A percentile compares a stretch with the other conserved stretches of the same genome.
phyloP scores from a whole-genome alignment of 2,113 vertebrate species.

The Alethe castanea region DNA sequence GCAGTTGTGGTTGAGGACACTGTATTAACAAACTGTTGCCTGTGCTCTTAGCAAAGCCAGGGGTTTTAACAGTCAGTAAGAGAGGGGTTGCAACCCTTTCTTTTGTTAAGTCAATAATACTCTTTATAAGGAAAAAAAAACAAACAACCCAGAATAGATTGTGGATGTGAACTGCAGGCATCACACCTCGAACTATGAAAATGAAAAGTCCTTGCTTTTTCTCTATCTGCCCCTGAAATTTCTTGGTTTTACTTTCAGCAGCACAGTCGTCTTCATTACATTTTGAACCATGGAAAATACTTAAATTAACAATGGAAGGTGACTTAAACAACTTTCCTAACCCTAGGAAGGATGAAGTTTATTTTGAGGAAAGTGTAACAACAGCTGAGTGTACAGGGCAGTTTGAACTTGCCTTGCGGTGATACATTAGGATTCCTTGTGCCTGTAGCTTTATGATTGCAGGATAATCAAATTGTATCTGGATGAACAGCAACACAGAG shows the following conservation, averaged over 20 bases:
- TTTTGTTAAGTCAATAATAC: neutral
- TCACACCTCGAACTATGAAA: neutral
- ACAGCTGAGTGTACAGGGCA: accelerated
- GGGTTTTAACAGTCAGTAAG: neutral
- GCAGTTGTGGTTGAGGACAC: neutral
- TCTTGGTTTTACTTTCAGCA: neutral
- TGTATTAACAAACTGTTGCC: neutral
- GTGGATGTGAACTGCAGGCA: neutral
- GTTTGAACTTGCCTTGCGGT: neutral
- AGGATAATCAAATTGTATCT: neutral
- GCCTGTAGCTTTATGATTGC: neutral
- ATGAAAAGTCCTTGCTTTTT: neutral
- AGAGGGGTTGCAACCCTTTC: neutral
- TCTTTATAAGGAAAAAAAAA: neutral
- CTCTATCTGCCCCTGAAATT: neutral
- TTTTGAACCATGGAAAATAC: neutral
- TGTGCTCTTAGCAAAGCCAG: neutral
- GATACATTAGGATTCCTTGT: neutral
- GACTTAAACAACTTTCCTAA: neutral
- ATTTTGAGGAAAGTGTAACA: neutral
- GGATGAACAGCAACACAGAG: accelerated
- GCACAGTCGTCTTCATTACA: accelerated
- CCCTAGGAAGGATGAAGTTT: neutral
- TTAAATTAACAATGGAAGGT: neutral
- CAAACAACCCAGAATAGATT: accelerated